Base-by-base conservation (phyloP, 2,888 invertebrate species). In the Apotomis betuletana region DNA sequence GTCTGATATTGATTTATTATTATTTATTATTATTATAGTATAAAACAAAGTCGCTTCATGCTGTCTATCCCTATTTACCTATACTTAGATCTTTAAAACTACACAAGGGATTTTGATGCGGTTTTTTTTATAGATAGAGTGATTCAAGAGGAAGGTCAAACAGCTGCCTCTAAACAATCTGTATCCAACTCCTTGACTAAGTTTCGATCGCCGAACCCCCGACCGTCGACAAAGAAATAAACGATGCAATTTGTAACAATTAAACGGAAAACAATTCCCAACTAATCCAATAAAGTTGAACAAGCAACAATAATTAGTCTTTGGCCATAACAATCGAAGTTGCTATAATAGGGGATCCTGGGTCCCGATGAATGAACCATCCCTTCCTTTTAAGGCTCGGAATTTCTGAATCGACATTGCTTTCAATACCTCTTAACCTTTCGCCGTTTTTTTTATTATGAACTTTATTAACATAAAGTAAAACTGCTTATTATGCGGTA, bases 211-310 rank as follows among this genome's bases (percentile, higher is more conserved):
- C 3, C 49, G 49, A 6, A 27, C 38, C 36, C 38, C 5, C 55
- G 12, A 55, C 5, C 3, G 55, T 58, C 58, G 38, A 12, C 38
- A 38, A 58, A 58, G 5, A 58, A 58, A 58, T 58, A 38, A 58
- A 36, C 58, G 58, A 58, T n/a, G 58, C 38, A 3, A 36, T 58
- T 58, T 10, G 58, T 58, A 38, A 38, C 38, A 58, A 58, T 58
- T 58, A 38, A 58, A 58, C 12, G 38, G 12, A 38, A 58, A 58
- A 58, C 58, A 58, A 58, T 58, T 58, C n/a, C 58, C 12, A 58
- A 58, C 58, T 58, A 58, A 58, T 58, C 58, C 58, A 58, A 58
- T 58, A 58, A 38, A 58, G 58, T 58, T 58, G 38, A n/a, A n/a
- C 57, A 57, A 60, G 44, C 46, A 61, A 27, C 46, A 61, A 46